Conservation (phyloP, 1,140 invertebrate genomes). For the Radopholus similis region DNA sequence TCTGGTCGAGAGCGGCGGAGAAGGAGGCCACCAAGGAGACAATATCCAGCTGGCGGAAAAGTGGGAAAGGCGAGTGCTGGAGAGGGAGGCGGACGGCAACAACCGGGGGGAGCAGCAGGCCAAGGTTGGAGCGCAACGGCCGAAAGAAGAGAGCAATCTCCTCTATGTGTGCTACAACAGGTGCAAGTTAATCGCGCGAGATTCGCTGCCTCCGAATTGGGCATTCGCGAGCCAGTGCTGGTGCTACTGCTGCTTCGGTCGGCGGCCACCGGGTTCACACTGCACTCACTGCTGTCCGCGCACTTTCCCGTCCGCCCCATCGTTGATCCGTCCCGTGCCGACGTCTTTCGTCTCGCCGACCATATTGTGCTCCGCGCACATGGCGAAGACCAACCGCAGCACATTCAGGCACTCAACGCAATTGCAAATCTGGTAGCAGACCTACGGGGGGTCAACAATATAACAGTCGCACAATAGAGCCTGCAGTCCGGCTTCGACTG, state of each 20-base stretch:
- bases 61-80: conserved; percentile 6
- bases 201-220: conserved; percentile 58
- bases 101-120: not conserved
- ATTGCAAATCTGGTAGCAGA: conserved; percentile 46
- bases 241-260: conserved; percentile 53
- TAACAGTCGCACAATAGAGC: conserved; percentile 31
- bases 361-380: not conserved
- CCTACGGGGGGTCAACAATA: not conserved
- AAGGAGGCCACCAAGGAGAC: not conserved
- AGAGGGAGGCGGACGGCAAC: not conserved
- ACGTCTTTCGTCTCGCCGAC: conserved; percentile 34
- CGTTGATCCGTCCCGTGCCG: conserved; percentile 46
- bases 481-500: conserved; percentile 56
- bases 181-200: conserved; percentile 30
- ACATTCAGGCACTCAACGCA: conserved; percentile 51
- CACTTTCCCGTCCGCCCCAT: conserved; percentile 51
- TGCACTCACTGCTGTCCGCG: conserved; percentile 45
- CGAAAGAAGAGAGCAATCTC: too few species aligned
- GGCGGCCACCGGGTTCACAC: conserved; percentile 24
- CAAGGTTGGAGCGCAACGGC: not conserved
- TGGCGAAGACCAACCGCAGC: conserved; percentile 39
- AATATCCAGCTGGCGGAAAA: conserved; percentile 5
- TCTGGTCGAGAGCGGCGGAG: not conserved
- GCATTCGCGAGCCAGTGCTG: conserved; percentile 53
- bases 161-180: not conserved